Evolutionary conservation across 1,140 invertebrate genomes (phyloP).

Genomic region (Trigoniulus corallinus): DNA sequence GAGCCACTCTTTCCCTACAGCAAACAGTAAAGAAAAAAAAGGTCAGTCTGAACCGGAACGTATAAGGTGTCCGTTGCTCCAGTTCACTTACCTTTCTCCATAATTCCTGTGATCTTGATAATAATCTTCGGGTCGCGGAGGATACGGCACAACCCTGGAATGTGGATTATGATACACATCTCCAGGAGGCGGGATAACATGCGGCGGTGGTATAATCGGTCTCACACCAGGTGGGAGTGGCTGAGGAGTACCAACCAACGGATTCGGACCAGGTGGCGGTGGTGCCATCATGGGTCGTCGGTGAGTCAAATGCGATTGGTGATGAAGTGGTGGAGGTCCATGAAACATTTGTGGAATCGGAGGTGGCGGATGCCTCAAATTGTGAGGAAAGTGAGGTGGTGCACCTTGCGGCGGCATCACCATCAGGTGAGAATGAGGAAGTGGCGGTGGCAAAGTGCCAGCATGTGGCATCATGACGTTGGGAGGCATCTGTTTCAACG

Average conservation of each 20-base stretch:
- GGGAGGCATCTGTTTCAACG: background rate
- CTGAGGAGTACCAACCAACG: background rate
- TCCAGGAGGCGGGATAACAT: background rate
- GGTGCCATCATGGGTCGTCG: background rate
- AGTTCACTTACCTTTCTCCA: slow-evolving; percentile 6
- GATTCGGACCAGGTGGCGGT: slow-evolving; percentile 4
- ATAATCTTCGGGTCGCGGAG: background rate
- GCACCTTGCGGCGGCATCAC: background rate
- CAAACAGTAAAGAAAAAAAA: too few relatives aligned
- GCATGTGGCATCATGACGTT: background rate
- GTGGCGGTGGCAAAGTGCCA: background rate
- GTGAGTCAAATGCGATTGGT: background rate
- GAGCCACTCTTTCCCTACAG: too few relatives aligned
- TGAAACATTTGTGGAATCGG: background rate
- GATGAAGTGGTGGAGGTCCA: background rate
- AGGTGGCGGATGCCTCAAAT: background rate
- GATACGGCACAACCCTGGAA: background rate
- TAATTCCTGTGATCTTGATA: background rate
- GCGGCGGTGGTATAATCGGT: slow-evolving; percentile 8
- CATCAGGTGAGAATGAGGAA: background rate
- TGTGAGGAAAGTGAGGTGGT: background rate
- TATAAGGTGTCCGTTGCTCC: too few relatives aligned
- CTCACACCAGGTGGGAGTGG: slow-evolving; percentile 14
- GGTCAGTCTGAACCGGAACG: too few relatives aligned
- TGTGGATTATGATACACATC: background rate